Evolutionary conservation across 2,888 invertebrate species (phyloP).

Genomic region (Phasia obesa): DNA sequence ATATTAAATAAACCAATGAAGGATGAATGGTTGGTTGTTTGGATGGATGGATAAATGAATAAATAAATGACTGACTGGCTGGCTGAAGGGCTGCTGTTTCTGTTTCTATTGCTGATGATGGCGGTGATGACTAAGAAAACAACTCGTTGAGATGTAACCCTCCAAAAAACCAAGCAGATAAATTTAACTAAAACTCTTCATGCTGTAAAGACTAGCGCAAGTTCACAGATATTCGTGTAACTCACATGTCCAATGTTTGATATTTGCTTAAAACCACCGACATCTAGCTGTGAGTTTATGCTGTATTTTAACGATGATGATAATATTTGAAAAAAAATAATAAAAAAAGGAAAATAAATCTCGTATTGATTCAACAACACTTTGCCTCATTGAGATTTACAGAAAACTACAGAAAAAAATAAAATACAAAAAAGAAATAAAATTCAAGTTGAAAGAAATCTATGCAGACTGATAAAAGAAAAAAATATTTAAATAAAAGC

Average conservation of each 20-base stretch:
- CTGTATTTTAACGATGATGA: conserved; percentile 21
- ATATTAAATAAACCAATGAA: conserved; percentile 69
- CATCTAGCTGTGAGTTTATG: background rate
- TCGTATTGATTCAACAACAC: conserved; percentile 69
- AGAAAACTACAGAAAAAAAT: conserved; percentile 18
- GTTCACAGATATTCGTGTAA: conserved; percentile 16
- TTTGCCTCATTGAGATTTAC: conserved; percentile 57
- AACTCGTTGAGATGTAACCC: conserved; percentile 31
- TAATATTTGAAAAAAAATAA: conserved; percentile 13
- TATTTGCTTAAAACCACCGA: conserved; percentile 9
- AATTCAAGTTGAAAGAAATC: conserved; percentile 40
- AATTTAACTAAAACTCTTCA: conserved; percentile 41
- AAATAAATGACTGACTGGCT: conserved; percentile 8
- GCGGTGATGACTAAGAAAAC: conserved; percentile 41
- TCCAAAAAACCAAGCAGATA: conserved; percentile 3
- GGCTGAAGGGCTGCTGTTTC: background rate
- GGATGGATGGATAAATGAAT: conserved; percentile 18
- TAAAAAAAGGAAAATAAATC: background rate
- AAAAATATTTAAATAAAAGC: conserved; percentile 62
- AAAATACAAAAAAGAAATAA: conserved; percentile 8
- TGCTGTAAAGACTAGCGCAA: conserved; percentile 33
- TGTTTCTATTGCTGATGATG: conserved; percentile 1
- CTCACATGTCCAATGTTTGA: conserved; percentile 38
- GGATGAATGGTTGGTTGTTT: conserved; percentile 6
- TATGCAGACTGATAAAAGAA: conserved; percentile 51